Percentiles rank a stretch among this genome's conserved stretches.
Conservation (phyloP, 1,140 invertebrate genomes). For the Philopotamus ludificatus region DNA sequence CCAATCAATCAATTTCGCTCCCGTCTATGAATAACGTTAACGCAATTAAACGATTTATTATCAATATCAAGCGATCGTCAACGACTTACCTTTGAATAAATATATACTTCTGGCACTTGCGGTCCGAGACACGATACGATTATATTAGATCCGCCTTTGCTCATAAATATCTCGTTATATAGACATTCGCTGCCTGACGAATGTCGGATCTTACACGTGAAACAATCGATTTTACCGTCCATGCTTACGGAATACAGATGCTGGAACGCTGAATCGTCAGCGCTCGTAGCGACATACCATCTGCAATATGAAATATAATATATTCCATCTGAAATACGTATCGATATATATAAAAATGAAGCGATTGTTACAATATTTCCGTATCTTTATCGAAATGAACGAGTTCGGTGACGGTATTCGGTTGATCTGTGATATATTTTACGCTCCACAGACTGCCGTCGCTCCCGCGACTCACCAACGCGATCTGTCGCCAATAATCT, state of each 20-base stretch:
- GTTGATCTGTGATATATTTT: conserved; percentile 44
- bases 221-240: conserved; percentile 52
- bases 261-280: conserved; percentile 61
- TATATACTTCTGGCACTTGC: conserved; percentile 49
- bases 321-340: neutral
- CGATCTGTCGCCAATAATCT: conserved; percentile 50
- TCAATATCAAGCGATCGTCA: neutral
- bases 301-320: conserved; percentile 50
- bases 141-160: conserved; percentile 65
- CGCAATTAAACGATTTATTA: neutral
- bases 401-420: conserved; percentile 69
- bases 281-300: conserved; percentile 67
- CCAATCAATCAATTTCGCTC: conserved; percentile 54
- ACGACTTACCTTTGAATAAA: conserved; percentile 48
- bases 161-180: conserved; percentile 70
- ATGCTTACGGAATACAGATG: conserved; percentile 60
- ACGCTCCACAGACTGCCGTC: conserved; percentile 43
- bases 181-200: conserved; percentile 60
- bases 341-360: conserved; percentile 15
- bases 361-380: conserved; percentile 43
- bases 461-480: conserved; percentile 44
- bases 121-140: conserved; percentile 72
- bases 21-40: conserved; percentile 44
- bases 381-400: conserved; percentile 71
- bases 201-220: conserved; percentile 59